Percentiles rank a stretch among this genome's conserved stretches.
These are phyloP conservation scores for Sorex fumeus DNA, from an alignment of 2,113 vertebrate genomes.

Conservation along the genomic window DNA sequence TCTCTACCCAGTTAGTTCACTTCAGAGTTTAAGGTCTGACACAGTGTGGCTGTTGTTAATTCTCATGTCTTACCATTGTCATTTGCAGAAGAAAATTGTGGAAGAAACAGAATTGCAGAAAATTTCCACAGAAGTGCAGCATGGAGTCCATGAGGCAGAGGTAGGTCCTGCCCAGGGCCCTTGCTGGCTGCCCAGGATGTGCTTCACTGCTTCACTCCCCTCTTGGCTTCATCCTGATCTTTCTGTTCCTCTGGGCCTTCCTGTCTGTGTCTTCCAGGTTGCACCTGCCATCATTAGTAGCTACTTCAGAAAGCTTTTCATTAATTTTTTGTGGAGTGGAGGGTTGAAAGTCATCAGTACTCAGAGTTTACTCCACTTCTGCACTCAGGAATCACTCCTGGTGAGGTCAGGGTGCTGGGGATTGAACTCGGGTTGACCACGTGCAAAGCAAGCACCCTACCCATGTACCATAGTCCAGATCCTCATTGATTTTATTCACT, in stretches of 20 bases:
- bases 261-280: background rate
- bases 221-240: background rate
- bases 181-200: background rate
- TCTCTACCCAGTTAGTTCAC: background rate
- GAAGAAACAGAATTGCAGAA: background rate
- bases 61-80: slow-evolving; percentile 3
- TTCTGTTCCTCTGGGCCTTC: background rate
- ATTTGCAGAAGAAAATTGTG: slow-evolving; percentile 36
- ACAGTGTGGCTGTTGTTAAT: background rate
- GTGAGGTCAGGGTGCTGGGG: no score
- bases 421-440: no score
- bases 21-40: background rate
- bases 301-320: background rate
- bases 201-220: fast-evolving
- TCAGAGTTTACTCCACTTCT: no score
- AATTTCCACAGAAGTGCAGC: background rate
- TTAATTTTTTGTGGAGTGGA: no score
- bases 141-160: background rate
- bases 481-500: background rate
- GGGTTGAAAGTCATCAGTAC: no score
- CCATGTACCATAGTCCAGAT: no score
- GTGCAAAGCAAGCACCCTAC: no score
- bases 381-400: no score
- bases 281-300: background rate
- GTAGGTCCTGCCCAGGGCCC: background rate